Evolutionary conservation across 1,140 invertebrate genomes (phyloP).

Genomic region (Mya arenaria): DNA sequence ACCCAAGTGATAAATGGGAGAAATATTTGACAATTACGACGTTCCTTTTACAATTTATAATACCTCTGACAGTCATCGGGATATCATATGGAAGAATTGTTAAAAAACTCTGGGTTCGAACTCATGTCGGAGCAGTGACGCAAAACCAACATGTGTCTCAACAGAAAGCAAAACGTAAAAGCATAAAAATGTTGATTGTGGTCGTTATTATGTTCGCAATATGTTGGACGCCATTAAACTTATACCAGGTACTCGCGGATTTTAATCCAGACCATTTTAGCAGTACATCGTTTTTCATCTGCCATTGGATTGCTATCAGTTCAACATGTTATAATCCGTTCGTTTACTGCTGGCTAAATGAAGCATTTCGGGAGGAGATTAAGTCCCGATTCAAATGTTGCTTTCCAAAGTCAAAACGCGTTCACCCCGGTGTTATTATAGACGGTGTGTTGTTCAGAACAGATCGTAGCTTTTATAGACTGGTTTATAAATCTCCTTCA

Average conservation of each 20-base stretch:
- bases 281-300: conserved; percentile 79
- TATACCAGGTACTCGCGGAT: conserved; percentile 81
- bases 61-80: conserved; percentile 81
- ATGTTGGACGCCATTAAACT: conserved; percentile 82
- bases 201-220: conserved; percentile 79
- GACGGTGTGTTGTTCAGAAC: conserved; percentile 31
- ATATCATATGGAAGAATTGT: conserved; percentile 76
- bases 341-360: conserved; percentile 82
- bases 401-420: conserved; percentile 21
- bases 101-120: conserved; percentile 63
- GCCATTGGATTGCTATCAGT: conserved; percentile 82
- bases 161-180: conserved; percentile 71
- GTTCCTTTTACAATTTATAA: conserved; percentile 82
- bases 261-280: conserved; percentile 77
- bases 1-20: conserved; percentile 69
- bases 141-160: conserved; percentile 58
- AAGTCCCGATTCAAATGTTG: conserved; percentile 55
- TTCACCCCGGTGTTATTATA: conserved; percentile 55
- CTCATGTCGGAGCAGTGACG: conserved; percentile 59
- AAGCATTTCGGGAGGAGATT: conserved; percentile 64
- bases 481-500: not conserved
- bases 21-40: conserved; percentile 79
- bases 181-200: conserved; percentile 78
- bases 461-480: conserved; percentile 4
- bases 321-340: conserved; percentile 83